These are phyloP conservation scores for Athrips mouffetella DNA, from an alignment of 2,888 invertebrate species.

Conservation along the genomic window DNA sequence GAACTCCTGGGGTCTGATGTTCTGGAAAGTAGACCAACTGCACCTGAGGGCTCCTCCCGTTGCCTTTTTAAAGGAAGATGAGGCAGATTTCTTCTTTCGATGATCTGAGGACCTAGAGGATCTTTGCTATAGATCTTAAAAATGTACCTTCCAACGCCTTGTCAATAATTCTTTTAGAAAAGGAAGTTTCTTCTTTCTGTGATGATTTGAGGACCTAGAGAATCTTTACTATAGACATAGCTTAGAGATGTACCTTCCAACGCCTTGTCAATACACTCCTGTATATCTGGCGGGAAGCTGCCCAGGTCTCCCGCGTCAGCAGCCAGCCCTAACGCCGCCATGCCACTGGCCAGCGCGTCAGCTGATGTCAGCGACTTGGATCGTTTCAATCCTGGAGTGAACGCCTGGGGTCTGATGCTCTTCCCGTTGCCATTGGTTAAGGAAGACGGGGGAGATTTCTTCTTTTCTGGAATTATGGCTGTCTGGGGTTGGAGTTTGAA, in stretches of 20 bases:
- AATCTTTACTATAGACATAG: neutral
- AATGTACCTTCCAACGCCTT: no score
- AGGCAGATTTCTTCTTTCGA: no score
- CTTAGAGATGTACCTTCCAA: slow-evolving; percentile 78
- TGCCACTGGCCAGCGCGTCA: slow-evolving; percentile 83
- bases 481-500: slow-evolving; percentile 76
- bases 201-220: neutral
- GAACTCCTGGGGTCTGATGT: no score
- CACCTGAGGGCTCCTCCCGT: no score
- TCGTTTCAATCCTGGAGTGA: slow-evolving; percentile 81
- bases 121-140: no score
- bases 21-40: no score
- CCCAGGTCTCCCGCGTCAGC: slow-evolving; percentile 87
- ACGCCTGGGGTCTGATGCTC: slow-evolving; percentile 56
- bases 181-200: neutral
- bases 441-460: slow-evolving; percentile 65
- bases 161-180: no score
- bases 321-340: slow-evolving; percentile 82
- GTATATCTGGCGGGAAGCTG: slow-evolving; percentile 85
- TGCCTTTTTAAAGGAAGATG: no score
- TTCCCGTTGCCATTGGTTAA: slow-evolving; percentile 67
- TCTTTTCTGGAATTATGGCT: slow-evolving; percentile 62
- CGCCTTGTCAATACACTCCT: slow-evolving; percentile 85
- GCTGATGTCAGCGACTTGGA: slow-evolving; percentile 90
- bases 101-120: no score